These are phyloP conservation scores for Capricornis sumatraensis DNA, from an alignment of 2,113 vertebrate species.

Conservation along the genomic window DNA sequence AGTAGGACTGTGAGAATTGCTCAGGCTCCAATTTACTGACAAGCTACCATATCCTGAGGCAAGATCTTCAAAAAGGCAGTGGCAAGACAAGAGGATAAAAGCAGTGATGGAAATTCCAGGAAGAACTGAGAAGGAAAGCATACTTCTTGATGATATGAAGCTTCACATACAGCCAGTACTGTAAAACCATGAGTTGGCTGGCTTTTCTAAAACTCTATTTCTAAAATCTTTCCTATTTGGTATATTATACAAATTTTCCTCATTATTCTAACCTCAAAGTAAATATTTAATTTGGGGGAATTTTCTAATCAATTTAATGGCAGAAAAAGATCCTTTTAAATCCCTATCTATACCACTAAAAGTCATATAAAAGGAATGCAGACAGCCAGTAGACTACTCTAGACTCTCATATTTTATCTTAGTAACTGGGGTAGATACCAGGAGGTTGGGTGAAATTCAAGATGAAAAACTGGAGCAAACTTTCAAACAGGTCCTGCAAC, in stretches of 20 bases:
- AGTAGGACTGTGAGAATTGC: neutral
- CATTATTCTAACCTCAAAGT: neutral
- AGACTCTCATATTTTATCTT: neutral
- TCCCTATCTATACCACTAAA: neutral
- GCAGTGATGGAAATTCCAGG: neutral
- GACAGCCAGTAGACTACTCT: neutral
- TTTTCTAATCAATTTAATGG: neutral
- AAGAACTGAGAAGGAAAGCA: neutral
- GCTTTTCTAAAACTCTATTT: neutral
- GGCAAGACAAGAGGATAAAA: neutral
- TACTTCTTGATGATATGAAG: neutral
- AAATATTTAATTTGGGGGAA: neutral
- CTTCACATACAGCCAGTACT: neutral
- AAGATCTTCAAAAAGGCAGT: neutral
- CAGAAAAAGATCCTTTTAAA: neutral
- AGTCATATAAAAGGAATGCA: neutral
- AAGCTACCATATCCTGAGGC: neutral
- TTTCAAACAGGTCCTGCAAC: neutral
- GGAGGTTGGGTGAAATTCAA: neutral
- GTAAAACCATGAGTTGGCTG: neutral
- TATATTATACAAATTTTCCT: neutral
- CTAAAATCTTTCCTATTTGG: neutral
- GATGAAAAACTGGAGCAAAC: neutral
- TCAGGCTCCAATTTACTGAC: neutral
- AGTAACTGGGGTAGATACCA: neutral